phyloP scores from a whole-genome alignment of 2,113 vertebrate genomes.

The Forbesichthys agassizii region DNA sequence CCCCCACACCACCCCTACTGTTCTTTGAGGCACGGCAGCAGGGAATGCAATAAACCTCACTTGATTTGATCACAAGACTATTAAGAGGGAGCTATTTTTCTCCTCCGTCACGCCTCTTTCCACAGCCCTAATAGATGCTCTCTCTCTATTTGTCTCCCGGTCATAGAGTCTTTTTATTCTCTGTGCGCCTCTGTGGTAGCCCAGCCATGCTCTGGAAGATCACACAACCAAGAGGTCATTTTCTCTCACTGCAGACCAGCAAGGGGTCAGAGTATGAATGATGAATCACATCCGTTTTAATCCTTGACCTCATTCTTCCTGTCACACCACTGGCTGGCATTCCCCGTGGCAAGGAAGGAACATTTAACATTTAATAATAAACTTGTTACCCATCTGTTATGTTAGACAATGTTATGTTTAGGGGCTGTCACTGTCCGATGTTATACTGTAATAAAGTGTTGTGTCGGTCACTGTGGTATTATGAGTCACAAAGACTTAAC shows the following conservation, averaged over 20 bases:
- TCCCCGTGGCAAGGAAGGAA: slow-evolving; percentile 11
- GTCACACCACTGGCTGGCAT: slow-evolving; percentile 19
- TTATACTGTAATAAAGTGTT: no score
- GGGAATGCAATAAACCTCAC: background rate
- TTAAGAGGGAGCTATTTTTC: background rate
- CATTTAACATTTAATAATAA: slow-evolving; percentile 1
- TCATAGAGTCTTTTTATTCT: slow-evolving; percentile 51
- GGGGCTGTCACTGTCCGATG: background rate
- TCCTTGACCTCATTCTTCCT: slow-evolving; percentile 69
- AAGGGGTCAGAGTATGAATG: slow-evolving; percentile 35
- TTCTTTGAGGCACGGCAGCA: background rate
- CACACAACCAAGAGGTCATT: slow-evolving; percentile 17
- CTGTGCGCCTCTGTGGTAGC: background rate
- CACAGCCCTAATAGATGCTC: slow-evolving; percentile 40
- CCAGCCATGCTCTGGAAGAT: background rate
- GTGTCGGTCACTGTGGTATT: no score
- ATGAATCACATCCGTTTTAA: slow-evolving; percentile 51
- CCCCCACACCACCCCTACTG: background rate
- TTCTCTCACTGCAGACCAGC: slow-evolving; percentile 21
- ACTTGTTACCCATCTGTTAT: slow-evolving; percentile 1
- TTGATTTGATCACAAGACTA: slow-evolving; percentile 8
- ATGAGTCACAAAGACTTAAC: no score
- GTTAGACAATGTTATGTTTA: slow-evolving; percentile 5
- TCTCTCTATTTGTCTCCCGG: slow-evolving; percentile 40
- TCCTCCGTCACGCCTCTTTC: background rate